Percentiles rank a stretch among this genome's conserved stretches.
phyloP scores from a whole-genome alignment of 1,140 invertebrate species.

The Heliconius hewitsoni region DNA sequence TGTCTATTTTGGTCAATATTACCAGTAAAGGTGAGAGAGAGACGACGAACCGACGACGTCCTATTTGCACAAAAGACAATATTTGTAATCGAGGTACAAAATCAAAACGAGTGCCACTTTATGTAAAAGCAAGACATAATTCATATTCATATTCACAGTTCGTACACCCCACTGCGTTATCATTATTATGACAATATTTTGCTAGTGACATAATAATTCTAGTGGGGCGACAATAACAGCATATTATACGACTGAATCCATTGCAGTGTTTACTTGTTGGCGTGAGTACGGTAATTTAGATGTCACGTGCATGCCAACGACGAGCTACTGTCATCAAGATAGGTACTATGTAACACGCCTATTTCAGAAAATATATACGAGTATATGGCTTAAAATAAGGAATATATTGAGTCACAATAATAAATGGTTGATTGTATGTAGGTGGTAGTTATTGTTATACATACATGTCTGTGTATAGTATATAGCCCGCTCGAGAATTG shows the following conservation, averaged over 20 bases:
- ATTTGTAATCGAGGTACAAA: background rate
- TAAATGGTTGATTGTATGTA: too few relatives aligned
- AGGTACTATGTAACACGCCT: background rate
- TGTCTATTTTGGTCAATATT: too few relatives aligned
- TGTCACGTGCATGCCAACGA: conserved; percentile 13
- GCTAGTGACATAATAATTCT: conserved; percentile 14
- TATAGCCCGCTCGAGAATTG: too few relatives aligned
- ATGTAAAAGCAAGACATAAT: background rate
- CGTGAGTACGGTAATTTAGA: conserved; percentile 13
- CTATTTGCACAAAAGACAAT: background rate
- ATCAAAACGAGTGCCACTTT: background rate
- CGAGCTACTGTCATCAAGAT: conserved; percentile 12
- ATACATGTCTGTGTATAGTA: too few relatives aligned
- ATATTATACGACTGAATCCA: conserved; percentile 12
- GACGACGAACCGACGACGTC: background rate
- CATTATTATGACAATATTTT: conserved; percentile 9
- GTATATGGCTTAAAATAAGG: too few relatives aligned
- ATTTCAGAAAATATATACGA: background rate
- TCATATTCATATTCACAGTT: background rate
- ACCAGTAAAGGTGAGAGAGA: too few relatives aligned
- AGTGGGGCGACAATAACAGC: conserved; percentile 1
- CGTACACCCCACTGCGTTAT: background rate
- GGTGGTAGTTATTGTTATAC: too few relatives aligned
- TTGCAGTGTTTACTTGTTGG: conserved; percentile 13
- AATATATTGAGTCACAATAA: too few relatives aligned